phyloP scores from a whole-genome alignment of 1,140 invertebrate genomes.

The Steinernema feltiae region DNA sequence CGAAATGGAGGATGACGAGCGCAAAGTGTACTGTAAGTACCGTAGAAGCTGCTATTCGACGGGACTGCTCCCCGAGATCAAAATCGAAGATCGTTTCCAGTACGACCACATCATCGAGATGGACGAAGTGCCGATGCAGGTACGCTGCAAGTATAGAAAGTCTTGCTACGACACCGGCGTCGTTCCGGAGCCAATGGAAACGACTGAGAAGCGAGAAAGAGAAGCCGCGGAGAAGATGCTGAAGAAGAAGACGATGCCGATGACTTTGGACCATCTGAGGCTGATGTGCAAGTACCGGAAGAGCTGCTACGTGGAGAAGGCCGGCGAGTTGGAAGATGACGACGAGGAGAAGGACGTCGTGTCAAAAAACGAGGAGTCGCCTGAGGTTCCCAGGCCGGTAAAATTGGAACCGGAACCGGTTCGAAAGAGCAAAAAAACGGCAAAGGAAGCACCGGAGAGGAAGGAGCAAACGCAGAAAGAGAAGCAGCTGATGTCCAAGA shows the following conservation, averaged over 20 bases:
- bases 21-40: constrained; percentile 36
- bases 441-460: not conserved
- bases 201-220: not conserved
- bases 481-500: not conserved
- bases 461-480: not conserved
- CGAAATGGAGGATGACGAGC: constrained; percentile 39
- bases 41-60: constrained; percentile 45
- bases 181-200: not conserved
- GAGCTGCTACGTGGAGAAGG: not conserved
- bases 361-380: not conserved
- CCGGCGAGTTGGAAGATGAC: not conserved
- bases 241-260: constrained; percentile 7
- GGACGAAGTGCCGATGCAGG: constrained; percentile 2
- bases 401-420: not conserved
- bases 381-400: not conserved
- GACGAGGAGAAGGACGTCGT: not conserved
- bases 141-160: not conserved
- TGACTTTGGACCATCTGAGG: constrained; percentile 9
- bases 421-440: not conserved
- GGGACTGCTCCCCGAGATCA: constrained; percentile 33
- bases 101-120: not conserved
- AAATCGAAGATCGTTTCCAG: not conserved
- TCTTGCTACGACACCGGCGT: not conserved
- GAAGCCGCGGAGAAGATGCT: not conserved
- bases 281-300: not conserved